A percentile compares a stretch with the other conserved stretches of the same genome.
These are phyloP conservation scores for Melikaiella ostensackeni DNA, from an alignment of 2,888 invertebrate genomes.

Conservation along the genomic window DNA sequence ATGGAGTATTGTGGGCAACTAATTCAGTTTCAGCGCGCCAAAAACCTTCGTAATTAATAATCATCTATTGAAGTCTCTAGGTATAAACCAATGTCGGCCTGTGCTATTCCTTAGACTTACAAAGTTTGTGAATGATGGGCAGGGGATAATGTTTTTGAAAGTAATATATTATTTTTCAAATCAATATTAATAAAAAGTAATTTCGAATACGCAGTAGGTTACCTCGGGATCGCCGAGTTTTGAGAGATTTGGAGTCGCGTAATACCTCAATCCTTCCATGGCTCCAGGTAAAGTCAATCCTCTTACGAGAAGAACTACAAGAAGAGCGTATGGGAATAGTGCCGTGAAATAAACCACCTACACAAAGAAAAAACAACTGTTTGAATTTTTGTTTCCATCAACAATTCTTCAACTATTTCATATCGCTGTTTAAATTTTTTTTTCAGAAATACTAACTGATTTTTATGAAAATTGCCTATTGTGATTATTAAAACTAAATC, in stretches of 20 bases:
- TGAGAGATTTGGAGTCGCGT: slow-evolving; percentile 94
- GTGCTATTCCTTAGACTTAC: background rate
- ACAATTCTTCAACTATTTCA: too few species aligned
- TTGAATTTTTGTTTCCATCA: background rate
- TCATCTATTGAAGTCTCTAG: too few species aligned
- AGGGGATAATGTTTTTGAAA: background rate
- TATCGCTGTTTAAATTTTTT: too few species aligned
- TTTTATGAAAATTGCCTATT: too few species aligned
- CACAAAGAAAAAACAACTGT: slow-evolving; percentile 40
- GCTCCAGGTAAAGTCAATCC: slow-evolving; percentile 96
- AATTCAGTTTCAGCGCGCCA: too few species aligned
- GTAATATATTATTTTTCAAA: background rate
- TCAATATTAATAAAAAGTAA: background rate
- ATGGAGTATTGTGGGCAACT: too few species aligned
- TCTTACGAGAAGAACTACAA: slow-evolving; percentile 91
- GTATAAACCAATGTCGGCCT: too few species aligned
- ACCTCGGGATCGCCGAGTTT: slow-evolving; percentile 94
- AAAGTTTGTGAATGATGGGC: background rate
- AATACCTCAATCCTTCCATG: slow-evolving; percentile 93
- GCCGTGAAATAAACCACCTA: slow-evolving; percentile 98
- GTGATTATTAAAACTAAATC: too few species aligned
- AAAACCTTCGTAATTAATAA: too few species aligned
- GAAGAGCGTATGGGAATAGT: slow-evolving; percentile 93
- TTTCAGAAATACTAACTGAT: too few species aligned
- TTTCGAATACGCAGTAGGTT: slow-evolving; percentile 49